Evolutionary conservation across 2,113 vertebrate genomes (phyloP), one percentile per base, ranked within the genome.

Genomic region (Aspidoscelis tigris): DNA sequence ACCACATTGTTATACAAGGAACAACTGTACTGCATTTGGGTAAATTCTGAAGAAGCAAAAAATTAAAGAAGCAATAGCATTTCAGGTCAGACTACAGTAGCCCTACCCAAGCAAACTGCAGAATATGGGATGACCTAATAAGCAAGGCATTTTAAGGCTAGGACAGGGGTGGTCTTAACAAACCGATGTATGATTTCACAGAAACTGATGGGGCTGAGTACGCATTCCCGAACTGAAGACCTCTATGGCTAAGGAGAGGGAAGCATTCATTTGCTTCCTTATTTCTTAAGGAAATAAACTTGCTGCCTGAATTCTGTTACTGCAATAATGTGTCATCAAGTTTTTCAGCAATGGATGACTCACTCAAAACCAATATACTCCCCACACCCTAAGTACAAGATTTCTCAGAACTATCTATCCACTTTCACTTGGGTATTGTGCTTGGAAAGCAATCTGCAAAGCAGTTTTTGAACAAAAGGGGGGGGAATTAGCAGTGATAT

Each of bases 371-470:
- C 64, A 69, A 43, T 55, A 86, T 61, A 70, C 71, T 69, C 72
- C 33, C 50, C 58, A 61, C 58, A 61, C 47, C 21, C 21, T 66
- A 88, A 80, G 85, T 44, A 33, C 66, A 53, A 76, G 87, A 39
- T 65, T 73, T 86, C 82, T 78, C 81, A 80, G 64, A 4, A 70
- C 71, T 66, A 81, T 71, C 71, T 91, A 41, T 82, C 87, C 85
- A 84, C 33, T 90, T 8, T 78, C 50, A 64, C 3, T 69, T 43
- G 47, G 66, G 61, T 39, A 84, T 10, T 8, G 0, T 7, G n/a
- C 80, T 69, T 68, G 78, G 70, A 89, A 93, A 85, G 78, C 4
- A 88, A 88, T 87, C 78, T 53, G 83, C 26, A 79, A 73, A 76
- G 64, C 10, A 87, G 78, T 76, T 80, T 39, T 79, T 89, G 82